Base-by-base conservation (phyloP, 2,113 vertebrate species). In the Anolis sagrei region DNA sequence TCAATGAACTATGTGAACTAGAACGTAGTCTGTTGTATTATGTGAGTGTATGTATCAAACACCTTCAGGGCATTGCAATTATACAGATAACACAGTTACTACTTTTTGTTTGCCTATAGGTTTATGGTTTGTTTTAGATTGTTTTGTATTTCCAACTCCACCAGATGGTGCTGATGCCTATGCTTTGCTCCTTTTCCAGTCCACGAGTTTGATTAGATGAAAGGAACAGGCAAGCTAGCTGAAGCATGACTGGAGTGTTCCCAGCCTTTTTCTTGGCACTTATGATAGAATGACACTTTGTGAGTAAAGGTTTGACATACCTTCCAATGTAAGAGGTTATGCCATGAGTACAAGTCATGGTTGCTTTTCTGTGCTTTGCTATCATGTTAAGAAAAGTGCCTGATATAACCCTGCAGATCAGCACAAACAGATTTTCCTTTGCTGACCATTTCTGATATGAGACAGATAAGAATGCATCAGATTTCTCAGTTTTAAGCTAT, bases 71-170 rank as follows among this genome's bases (percentile, higher is more conserved):
- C 62, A 75, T 11, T 72, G 58, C 88, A 82, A 70, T n/a, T 66
- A 44, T 81, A 75, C 81, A 70, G 90, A 89, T 1, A 75, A 75
- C 68, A 66, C 66, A 83, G 58, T 66, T 44, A 58, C 25, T 73
- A 61, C 61, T 29, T 83, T 36, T 83, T 44, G 25, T 39, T 85
- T 48, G 85, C 1, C 54, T 66, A 25, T 48, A 49, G 29, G 5
- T 29, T 44, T 79, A 49, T 7, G 19, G 5, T 61, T 75, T 34
- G 29, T 29, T 51, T 81, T 51, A 36, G 23, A 66, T 64, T 81
- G 34, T 81, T 64, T 75, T 74, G 58, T 64, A 62, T 79, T 27
- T 74, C 36, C 8, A 51, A 36, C 21, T 66, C 84, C 84, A 86
- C 70, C n/a, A 86, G 84, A 66, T 74, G 78, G 78, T n/a, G 44